phyloP scores from a whole-genome alignment of 2,888 invertebrate genomes.

The Eilema sororculum region DNA sequence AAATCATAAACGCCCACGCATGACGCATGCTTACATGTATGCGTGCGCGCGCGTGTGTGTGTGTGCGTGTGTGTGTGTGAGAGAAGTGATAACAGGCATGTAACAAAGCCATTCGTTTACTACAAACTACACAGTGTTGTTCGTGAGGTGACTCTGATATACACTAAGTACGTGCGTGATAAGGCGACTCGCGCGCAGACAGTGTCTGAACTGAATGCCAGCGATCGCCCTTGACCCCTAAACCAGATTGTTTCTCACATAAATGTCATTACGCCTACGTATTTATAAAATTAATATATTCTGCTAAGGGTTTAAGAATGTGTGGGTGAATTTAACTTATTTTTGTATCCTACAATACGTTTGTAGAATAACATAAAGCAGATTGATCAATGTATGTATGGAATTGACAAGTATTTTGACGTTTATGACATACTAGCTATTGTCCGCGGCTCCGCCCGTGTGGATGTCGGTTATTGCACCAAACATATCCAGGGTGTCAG shows the following conservation, averaged over 20 bases:
- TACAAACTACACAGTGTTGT: background rate
- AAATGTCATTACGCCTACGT: background rate
- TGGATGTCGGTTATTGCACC: too few species aligned
- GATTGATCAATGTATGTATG: too few species aligned
- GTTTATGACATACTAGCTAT: too few species aligned
- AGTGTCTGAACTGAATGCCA: slow-evolving; percentile 13
- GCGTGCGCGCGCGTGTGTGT: too few species aligned
- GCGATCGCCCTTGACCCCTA: slow-evolving; percentile 9
- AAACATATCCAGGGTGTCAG: too few species aligned
- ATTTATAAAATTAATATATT: background rate
- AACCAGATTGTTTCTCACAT: background rate
- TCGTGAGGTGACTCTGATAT: background rate
- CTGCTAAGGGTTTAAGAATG: background rate
- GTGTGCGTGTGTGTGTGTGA: too few species aligned
- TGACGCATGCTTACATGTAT: background rate
- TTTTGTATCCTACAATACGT: background rate
- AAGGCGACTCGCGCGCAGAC: slow-evolving; percentile 6
- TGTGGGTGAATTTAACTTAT: background rate
- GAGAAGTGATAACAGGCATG: background rate
- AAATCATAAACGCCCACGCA: background rate
- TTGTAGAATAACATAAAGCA: too few species aligned
- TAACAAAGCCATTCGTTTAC: background rate
- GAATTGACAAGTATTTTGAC: too few species aligned
- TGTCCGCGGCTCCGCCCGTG: too few species aligned
- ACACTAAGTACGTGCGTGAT: background rate